Evolutionary conservation across 2,888 invertebrate species (phyloP), one percentile per base, ranked within the genome.

Genomic region (Ennomos fuscantarius): DNA sequence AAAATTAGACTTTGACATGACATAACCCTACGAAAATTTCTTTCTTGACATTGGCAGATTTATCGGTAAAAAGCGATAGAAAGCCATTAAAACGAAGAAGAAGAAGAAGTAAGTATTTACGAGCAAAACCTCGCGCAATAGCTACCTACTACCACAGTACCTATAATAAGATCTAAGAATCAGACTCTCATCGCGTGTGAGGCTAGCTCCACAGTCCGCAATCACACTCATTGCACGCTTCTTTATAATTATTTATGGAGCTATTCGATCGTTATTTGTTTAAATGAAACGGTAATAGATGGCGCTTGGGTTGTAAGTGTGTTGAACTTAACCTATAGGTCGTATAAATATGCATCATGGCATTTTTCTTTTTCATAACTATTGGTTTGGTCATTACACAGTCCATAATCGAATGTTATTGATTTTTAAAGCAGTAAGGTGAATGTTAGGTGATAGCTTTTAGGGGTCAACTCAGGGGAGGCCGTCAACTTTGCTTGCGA

Each of bases 241-340:
- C 60, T 61, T 54, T 46, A 53, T 15, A 35, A 47, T 56, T 57
- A 66, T 62, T 62, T 64, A 64, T 61, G 42, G 31, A 33, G 12
- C 34, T 39, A 50, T 60, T 36, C 44, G 57, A 54, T 60, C 55
- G 55, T 62, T 63, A 63, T 66, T 63, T 63, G 63, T 63, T 62
- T 60, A 60, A 66, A 66, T 62, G 57, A 53, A 53, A 56, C 55
- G 24, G 57, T 55, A 55, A 55, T 63, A 56, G 61, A 50, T 46
- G 55, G 42, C 48, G 45, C 47, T 56, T 42, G 15, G 46, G 33
- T 13, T 43, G 32, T 52, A 47, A 57, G 46, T 12, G 39, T 52
- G 37, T 57, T 57, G 51, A 57, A 57, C 57, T 47, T 51, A 11
- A 57, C 57, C 57, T 52, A 9, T 0, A 34, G 52, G 50, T 57